A percentile compares a stretch with the other conserved stretches of the same genome.
Conservation (phyloP, 2,888 invertebrate genomes). For the Athalia cordata region DNA sequence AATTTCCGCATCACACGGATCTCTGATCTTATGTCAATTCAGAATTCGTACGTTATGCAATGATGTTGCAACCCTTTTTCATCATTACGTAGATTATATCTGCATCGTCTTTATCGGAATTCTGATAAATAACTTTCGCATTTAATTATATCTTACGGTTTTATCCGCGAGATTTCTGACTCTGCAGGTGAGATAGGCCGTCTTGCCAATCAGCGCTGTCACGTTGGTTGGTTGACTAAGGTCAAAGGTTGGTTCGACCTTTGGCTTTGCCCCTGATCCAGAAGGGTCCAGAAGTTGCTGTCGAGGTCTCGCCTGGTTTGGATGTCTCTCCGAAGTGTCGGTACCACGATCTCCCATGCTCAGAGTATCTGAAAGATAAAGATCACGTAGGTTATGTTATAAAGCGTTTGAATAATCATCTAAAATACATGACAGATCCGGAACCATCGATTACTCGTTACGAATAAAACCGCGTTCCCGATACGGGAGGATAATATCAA, state of each 20-base stretch:
- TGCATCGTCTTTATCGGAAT: no score
- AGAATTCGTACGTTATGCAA: no score
- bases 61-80: no score
- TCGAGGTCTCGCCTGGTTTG: constrained; percentile 65
- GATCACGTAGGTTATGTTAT: background rate
- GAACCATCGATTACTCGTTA: no score
- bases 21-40: no score
- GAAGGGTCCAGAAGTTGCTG: constrained; percentile 68
- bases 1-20: no score
- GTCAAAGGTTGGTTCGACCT: constrained; percentile 70
- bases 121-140: no score
- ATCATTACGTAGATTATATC: no score
- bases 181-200: constrained; percentile 70
- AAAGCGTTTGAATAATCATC: no score
- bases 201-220: constrained; percentile 70
- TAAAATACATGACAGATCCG: no score
- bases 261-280: constrained; percentile 60
- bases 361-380: constrained; percentile 66
- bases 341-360: constrained; percentile 69
- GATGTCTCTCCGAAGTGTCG: constrained; percentile 66
- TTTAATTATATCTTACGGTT: constrained; percentile 61
- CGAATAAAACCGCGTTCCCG: no score
- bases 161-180: constrained; percentile 70
- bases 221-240: constrained; percentile 67
- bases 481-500: no score